Evolutionary conservation across 2,797 vertebrate species (phyloP), one percentile per base, ranked within the genome.

Genomic region (Epinephelus coioides): DNA sequence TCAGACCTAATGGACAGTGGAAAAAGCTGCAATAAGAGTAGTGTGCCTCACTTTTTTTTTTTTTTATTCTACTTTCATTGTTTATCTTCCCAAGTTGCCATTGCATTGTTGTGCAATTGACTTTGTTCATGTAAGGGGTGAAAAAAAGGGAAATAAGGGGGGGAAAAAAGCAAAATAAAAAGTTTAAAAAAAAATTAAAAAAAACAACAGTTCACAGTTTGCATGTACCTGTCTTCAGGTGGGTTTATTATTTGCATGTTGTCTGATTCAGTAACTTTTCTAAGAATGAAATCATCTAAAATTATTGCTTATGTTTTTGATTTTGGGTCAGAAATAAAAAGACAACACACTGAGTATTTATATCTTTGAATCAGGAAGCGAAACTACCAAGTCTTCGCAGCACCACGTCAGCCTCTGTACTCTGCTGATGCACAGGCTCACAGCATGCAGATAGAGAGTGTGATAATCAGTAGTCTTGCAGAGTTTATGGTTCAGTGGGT

Each of bases 331-430:
- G 21, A 0, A 30, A 47, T 2, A n/a, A 30, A 5, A 56, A 75
- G 23, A 23, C 1, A 8, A 38, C 7, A 21, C 7, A 17, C 13
- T 49, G 25, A 3, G 11, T 21, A 65, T 74, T 78, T 60, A 23
- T 69, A 72, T 40, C 46, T 30, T 40, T 0, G 59, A 21, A 82
- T 61, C n/a, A 62, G 74, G 68, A 86, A 82, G 13, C 0, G 21
- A 88, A 78, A 89, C 65, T 25, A 54, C 2, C 0, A 50, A 34
- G 15, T 49, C 3, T 57, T 55, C 51, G 9, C 19, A 23, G 68
- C 40, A 11, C 11, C n/a, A 50, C 43, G 13, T 34, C 34, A 46
- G 15, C 61, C n/a, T 10, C n/a, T 55, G 14, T 14, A 3, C 43
- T 43, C 4, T 38, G 27, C 73, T 73, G 56, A 76, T 64, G 43